Percentiles rank a stretch among this genome's conserved stretches.
These are phyloP conservation scores for Coleophora flavipennella DNA, from an alignment of 2,888 invertebrate species.

Conservation along the genomic window DNA sequence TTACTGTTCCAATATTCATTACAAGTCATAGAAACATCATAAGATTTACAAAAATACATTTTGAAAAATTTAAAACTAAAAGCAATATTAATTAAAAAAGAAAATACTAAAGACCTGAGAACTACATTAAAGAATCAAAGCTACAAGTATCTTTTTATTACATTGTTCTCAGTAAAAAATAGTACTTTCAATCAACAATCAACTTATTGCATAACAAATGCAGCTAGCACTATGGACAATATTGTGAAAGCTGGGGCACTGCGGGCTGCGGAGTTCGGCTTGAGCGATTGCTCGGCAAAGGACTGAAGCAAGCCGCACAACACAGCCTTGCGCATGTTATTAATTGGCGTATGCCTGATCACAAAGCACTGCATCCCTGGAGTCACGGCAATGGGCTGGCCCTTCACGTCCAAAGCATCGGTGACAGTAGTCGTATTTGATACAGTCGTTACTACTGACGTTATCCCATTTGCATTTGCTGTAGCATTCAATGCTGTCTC, in stretches of 20 bases:
- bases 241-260: slow-evolving; percentile 39
- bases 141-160: too few relatives aligned
- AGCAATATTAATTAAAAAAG: too few relatives aligned
- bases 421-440: slow-evolving; percentile 47
- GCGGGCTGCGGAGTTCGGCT: slow-evolving; percentile 38
- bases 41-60: too few relatives aligned
- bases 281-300: slow-evolving; percentile 49
- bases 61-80: too few relatives aligned
- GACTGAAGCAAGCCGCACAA: slow-evolving; percentile 51
- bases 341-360: slow-evolving; percentile 31
- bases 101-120: too few relatives aligned
- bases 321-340: slow-evolving; percentile 42
- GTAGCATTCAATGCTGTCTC: slow-evolving; percentile 24
- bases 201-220: slow-evolving; percentile 18
- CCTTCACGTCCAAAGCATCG: slow-evolving; percentile 59
- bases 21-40: too few relatives aligned
- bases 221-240: slow-evolving; percentile 27
- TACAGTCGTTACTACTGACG: slow-evolving; percentile 33
- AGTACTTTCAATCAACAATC: too few relatives aligned
- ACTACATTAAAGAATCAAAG: too few relatives aligned
- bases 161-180: too few relatives aligned
- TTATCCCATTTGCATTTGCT: slow-evolving; percentile 32
- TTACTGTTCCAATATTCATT: too few relatives aligned
- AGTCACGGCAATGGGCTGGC: slow-evolving; percentile 47
- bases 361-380: slow-evolving; percentile 57